Conservation (phyloP, 2,113 vertebrate species). For the Haemorhous mexicanus region DNA sequence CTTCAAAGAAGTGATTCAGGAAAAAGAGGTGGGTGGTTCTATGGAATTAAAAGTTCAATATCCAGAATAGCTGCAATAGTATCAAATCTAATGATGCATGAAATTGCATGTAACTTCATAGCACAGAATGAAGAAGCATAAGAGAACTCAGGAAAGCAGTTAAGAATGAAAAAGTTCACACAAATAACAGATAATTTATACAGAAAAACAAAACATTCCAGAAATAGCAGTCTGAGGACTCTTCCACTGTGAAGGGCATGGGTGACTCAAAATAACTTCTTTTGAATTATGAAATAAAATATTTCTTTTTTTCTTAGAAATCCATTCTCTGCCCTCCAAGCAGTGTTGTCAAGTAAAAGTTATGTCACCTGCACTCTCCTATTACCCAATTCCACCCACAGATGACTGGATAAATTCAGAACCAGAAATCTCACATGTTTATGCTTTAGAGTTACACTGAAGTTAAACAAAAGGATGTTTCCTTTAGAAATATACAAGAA, state of each 20-base stretch:
- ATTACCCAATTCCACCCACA: background rate
- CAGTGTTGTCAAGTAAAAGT: background rate
- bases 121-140: background rate
- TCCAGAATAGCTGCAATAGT: constrained; percentile 2
- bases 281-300: background rate
- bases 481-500: background rate
- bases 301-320: background rate
- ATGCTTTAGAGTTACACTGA: background rate
- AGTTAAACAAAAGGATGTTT: background rate
- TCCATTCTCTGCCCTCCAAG: background rate
- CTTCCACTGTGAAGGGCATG: background rate
- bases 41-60: background rate
- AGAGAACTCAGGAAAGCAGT: background rate
- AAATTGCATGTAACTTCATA: background rate
- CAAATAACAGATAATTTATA: background rate
- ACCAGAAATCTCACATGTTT: background rate
- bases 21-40: background rate
- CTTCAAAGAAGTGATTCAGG: background rate
- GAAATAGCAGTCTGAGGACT: background rate
- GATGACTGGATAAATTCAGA: background rate
- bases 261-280: background rate
- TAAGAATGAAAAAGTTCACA: background rate
- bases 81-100: constrained; percentile 2
- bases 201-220: background rate
- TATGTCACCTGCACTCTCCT: background rate